Percentiles rank a stretch among this genome's conserved stretches.
These are phyloP conservation scores for Philaethria dido DNA, from an alignment of 2,888 invertebrate species.

Conservation along the genomic window DNA sequence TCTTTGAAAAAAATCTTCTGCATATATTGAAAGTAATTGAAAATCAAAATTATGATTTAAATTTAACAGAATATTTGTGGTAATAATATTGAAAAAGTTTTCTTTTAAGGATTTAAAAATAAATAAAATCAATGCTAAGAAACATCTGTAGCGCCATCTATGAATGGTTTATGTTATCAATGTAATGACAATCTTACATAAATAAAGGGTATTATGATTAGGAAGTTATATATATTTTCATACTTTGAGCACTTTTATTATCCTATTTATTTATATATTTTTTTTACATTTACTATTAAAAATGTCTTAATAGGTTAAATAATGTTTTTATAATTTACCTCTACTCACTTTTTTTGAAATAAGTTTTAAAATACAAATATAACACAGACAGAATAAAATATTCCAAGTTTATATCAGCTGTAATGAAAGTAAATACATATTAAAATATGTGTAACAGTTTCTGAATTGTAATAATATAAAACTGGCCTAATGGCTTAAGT, in stretches of 20 bases:
- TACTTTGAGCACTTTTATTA: neutral
- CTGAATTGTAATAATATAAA: neutral
- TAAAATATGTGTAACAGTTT: neutral
- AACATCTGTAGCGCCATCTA: slow-evolving; percentile 23
- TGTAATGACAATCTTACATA: slow-evolving; percentile 9
- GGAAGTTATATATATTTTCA: neutral
- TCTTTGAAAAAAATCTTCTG: too few relatives aligned
- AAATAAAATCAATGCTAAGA: neutral
- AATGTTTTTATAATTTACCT: neutral
- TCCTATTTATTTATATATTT: too few relatives aligned
- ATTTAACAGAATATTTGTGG: neutral
- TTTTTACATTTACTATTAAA: too few relatives aligned
- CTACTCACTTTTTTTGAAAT: neutral
- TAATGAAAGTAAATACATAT: neutral
- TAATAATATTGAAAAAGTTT: too few relatives aligned
- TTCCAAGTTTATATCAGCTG: neutral
- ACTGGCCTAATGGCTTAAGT: neutral
- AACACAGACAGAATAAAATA: neutral
- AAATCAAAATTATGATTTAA: neutral
- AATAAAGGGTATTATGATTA: slow-evolving; percentile 1
- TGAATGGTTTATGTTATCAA: slow-evolving; percentile 9
- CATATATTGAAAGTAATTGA: too few relatives aligned
- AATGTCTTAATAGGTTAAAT: too few relatives aligned
- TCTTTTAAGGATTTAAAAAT: neutral
- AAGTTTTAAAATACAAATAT: neutral